phyloP scores from a whole-genome alignment of 2,797 vertebrate species.

The Peromyscus attwateri region DNA sequence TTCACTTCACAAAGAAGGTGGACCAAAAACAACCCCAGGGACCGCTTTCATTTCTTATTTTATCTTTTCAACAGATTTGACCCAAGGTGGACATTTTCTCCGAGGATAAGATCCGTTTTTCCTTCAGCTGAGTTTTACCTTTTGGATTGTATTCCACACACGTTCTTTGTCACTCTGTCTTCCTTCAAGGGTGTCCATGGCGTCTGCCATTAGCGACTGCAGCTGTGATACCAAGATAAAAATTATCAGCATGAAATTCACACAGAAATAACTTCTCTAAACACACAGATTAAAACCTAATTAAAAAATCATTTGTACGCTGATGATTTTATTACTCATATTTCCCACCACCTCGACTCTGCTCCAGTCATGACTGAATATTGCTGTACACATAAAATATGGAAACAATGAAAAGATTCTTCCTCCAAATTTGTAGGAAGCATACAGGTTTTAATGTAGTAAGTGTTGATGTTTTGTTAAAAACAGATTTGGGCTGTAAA shows the following conservation, averaged over 20 bases:
- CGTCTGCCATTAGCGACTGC: constrained; percentile 92
- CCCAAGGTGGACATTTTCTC: constrained; percentile 77
- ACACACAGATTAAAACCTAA: constrained; percentile 93
- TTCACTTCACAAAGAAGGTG: constrained; percentile 31
- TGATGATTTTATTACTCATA: constrained; percentile 94
- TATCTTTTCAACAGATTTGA: constrained; percentile 69
- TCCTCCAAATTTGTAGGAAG: constrained; percentile 83
- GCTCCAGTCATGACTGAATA: constrained; percentile 81
- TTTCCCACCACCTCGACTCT: constrained; percentile 86
- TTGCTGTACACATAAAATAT: constrained; percentile 84
- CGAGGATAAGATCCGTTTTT: constrained; percentile 57
- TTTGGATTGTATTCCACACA: constrained; percentile 91
- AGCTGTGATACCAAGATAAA: constrained; percentile 93
- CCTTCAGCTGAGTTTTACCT: constrained; percentile 87
- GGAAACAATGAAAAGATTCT: constrained; percentile 81
- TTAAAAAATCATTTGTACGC: constrained; percentile 95
- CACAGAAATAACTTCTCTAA: constrained; percentile 91
- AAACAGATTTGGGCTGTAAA: constrained; percentile 83
- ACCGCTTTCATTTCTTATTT: constrained; percentile 59
- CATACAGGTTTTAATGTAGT: constrained; percentile 81
- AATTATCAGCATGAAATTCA: constrained; percentile 91
- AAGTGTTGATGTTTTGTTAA: constrained; percentile 84
- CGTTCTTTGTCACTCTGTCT: constrained; percentile 84
- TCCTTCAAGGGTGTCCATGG: constrained; percentile 92
- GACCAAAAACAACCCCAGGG: constrained; percentile 34